phyloP scores from a whole-genome alignment of 2,888 invertebrate species.

The Orgyia antiqua region DNA sequence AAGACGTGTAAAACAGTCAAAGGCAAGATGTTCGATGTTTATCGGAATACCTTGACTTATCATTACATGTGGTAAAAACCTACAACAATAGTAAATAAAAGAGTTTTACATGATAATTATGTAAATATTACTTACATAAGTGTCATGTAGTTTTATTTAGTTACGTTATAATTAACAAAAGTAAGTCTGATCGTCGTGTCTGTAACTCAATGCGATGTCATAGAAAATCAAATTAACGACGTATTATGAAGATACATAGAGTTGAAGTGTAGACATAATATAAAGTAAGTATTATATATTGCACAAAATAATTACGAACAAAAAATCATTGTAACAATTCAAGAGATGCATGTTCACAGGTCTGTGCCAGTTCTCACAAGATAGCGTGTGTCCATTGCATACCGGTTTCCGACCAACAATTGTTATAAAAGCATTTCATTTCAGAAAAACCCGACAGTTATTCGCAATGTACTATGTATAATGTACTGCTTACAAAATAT shows the following conservation, averaged over 20 bases:
- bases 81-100: slow-evolving; percentile 1
- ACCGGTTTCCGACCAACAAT: slow-evolving; percentile 16
- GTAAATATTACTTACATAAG: neutral
- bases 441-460: slow-evolving; percentile 9
- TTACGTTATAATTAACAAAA: neutral
- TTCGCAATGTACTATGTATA: slow-evolving; percentile 13
- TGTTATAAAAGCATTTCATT: slow-evolving; percentile 15
- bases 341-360: slow-evolving; percentile 36
- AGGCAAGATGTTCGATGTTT: too few relatives aligned
- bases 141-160: neutral
- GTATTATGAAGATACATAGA: neutral
- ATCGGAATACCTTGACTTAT: too few relatives aligned
- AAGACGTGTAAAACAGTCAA: too few relatives aligned
- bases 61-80: too few relatives aligned
- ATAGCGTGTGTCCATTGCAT: slow-evolving; percentile 44
- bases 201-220: neutral
- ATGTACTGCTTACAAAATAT: slow-evolving; percentile 5
- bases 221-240: neutral
- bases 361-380: slow-evolving; percentile 55
- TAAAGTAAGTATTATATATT: too few relatives aligned
- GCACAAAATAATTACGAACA: slow-evolving; percentile 21
- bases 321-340: slow-evolving; percentile 23
- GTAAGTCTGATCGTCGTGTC: neutral
- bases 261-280: too few relatives aligned
- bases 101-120: neutral